These are phyloP conservation scores for Plusia festucae DNA, from an alignment of 2,888 invertebrate genomes.

Conservation along the genomic window DNA sequence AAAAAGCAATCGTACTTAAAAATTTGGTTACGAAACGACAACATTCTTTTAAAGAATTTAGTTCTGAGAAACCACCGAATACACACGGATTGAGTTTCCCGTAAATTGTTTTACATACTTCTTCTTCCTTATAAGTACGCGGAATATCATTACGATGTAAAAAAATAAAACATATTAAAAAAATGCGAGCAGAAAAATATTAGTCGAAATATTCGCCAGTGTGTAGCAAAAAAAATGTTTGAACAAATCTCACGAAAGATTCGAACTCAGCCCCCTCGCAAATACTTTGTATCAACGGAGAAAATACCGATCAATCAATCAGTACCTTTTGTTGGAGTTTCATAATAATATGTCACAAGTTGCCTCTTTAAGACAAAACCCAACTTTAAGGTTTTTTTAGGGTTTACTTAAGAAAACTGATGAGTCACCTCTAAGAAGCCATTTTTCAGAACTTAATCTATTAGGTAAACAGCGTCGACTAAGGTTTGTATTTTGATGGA, in stretches of 20 bases:
- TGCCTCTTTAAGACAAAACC: conserved; percentile 16
- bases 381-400: background rate
- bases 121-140: no score
- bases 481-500: background rate
- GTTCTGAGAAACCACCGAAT: no score
- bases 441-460: background rate
- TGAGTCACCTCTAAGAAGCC: background rate
- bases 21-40: no score
- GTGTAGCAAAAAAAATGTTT: conserved; percentile 54
- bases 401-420: background rate
- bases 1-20: no score
- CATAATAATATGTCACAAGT: conserved; percentile 56
- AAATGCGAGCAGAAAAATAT: background rate
- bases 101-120: no score
- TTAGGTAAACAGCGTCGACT: background rate
- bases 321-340: conserved; percentile 49
- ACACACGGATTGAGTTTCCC: no score
- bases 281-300: conserved; percentile 63
- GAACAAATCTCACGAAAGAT: conserved; percentile 55
- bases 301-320: conserved; percentile 61
- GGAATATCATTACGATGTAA: background rate
- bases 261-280: conserved; percentile 43
- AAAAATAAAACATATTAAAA: no score
- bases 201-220: conserved; percentile 12
- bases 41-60: no score